Evolutionary conservation across 2,113 vertebrate species (phyloP), one percentile per base, ranked within the genome.

Genomic region (Parus major): DNA sequence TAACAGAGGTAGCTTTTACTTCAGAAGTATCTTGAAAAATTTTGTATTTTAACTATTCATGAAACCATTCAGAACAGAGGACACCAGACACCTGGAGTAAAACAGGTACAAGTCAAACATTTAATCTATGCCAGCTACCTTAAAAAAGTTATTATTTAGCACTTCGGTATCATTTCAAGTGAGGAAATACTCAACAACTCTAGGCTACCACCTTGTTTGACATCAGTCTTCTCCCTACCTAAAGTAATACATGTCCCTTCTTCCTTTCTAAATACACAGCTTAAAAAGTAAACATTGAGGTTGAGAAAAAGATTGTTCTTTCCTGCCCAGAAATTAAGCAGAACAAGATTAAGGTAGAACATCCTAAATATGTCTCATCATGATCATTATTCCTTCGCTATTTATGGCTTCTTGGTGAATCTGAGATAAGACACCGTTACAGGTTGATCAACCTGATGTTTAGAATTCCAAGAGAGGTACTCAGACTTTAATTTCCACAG

Each of bases 1-100:
- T 90, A 70, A 78, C 5, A 78, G 94, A 96, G 88, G 88, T 94
- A 96, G 95, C 44, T 95, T 90, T 87, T 57, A 69, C 64, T 90
- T 89, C 21, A 88, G 81, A 88, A 78, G 7, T 39, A 73, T 17
- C 35, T 52, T 73, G 56, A 56, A 82, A 81, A 88, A 73, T 19
- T 3, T 44, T 1, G 0, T 69, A 35, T 69, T 92, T 90, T 59
- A 68, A 83, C 31, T 24, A n/a, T 27, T 59, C 80, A n/a, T 55
- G 52, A 91, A 96, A 41, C 24, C 25, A 7, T 1, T 80, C 42
- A 87, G 59, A 94, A 88, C 17, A 42, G 35, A 87, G 25, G 25
- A 80, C 63, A 27, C n/a, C 29, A 79, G 19, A 79, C 27, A 61
- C n/a, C 27, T 24, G 8, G 22, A 83, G 14, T 56, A 66, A 71